A percentile compares a stretch with the other conserved stretches of the same genome.
phyloP scores from a whole-genome alignment of 2,888 invertebrate genomes.

The Cyclophora punctaria region DNA sequence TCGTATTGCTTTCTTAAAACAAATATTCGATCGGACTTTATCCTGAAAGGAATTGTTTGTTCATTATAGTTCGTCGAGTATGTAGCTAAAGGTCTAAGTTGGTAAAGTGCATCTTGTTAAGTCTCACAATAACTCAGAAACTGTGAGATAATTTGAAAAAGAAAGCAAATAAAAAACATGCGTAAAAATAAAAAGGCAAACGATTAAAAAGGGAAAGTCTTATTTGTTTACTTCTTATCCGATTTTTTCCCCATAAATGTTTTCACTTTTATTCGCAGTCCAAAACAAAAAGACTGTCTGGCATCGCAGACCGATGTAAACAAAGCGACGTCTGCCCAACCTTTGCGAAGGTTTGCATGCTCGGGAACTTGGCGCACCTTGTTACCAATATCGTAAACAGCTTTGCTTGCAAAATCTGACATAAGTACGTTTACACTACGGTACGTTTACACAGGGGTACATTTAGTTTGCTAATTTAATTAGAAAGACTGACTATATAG shows the following conservation, averaged over 20 bases:
- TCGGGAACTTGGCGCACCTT: constrained; percentile 32
- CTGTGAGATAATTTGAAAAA: background rate
- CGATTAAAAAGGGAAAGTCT: no score
- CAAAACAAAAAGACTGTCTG: constrained; percentile 13
- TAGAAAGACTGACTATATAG: no score
- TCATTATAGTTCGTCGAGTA: background rate
- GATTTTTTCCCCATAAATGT: constrained; percentile 51
- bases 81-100: no score
- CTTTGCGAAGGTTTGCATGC: constrained; percentile 53
- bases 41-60: constrained; percentile 29
- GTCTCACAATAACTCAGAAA: no score
- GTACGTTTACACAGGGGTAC: no score
- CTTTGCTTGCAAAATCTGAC: constrained; percentile 7
- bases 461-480: no score
- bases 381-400: constrained; percentile 25
- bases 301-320: constrained; percentile 42
- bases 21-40: constrained; percentile 54
- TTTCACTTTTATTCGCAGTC: constrained; percentile 12
- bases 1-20: constrained; percentile 60
- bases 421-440: constrained; percentile 31
- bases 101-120: no score
- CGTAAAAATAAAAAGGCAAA: no score
- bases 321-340: constrained; percentile 57
- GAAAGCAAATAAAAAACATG: background rate
- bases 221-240: constrained; percentile 46